Conservation (phyloP, 2,113 vertebrate species). For the Mohoua ochrocephala region DNA sequence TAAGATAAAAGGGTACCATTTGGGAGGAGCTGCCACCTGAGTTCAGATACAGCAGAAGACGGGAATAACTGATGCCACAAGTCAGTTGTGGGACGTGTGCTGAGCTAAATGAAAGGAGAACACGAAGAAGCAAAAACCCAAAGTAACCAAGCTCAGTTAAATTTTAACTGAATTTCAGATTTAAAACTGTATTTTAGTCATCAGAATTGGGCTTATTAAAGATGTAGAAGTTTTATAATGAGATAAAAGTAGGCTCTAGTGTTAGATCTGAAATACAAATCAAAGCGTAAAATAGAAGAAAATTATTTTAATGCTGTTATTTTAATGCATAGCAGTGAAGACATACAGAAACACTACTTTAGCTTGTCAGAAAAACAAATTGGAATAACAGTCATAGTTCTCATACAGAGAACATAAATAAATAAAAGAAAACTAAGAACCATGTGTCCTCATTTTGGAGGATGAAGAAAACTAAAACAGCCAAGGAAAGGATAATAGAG, state of each 20-base stretch:
- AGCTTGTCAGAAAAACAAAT: neutral
- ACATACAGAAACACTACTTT: neutral
- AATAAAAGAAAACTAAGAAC: neutral
- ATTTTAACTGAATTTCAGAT: neutral
- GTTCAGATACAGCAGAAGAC: neutral
- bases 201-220: neutral
- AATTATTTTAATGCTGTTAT: neutral
- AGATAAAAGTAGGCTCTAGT: neutral
- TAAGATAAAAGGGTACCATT: neutral
- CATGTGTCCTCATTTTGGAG: neutral
- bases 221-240: neutral
- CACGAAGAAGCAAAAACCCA: fast-evolving
- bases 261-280: neutral
- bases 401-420: neutral
- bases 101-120: neutral
- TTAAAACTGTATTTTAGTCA: neutral
- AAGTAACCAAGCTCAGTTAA: neutral
- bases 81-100: neutral
- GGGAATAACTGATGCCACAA: neutral
- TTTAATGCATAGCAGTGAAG: neutral
- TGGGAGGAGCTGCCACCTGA: neutral
- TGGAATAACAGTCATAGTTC: neutral
- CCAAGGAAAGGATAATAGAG: neutral
- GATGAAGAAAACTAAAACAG: neutral
- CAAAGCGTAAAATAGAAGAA: neutral